phyloP scores from a whole-genome alignment of 2,797 vertebrate genomes.

The Yasuhikotakia modesta region DNA sequence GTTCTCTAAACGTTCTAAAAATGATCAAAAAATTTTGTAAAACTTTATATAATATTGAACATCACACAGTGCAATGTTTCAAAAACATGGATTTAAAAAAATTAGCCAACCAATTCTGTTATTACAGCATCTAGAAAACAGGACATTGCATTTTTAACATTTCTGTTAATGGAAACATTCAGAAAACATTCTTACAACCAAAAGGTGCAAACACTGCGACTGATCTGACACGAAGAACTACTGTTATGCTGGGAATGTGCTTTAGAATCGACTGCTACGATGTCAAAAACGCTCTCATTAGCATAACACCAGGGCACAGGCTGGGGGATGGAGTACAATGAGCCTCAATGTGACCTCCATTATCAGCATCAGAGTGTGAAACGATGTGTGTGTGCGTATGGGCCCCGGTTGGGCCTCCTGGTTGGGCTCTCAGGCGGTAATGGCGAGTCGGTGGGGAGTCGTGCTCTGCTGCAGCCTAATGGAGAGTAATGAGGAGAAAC shows the following conservation, averaged over 20 bases:
- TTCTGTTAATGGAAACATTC: too few relatives aligned
- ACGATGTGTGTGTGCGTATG: conserved; percentile 61
- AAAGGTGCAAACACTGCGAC: background rate
- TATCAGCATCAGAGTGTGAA: conserved; percentile 75
- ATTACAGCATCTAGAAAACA: too few relatives aligned
- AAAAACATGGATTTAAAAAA: too few relatives aligned
- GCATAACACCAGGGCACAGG: conserved; percentile 14
- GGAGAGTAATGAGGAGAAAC: conserved; percentile 57
- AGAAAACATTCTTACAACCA: too few relatives aligned
- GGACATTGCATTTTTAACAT: too few relatives aligned
- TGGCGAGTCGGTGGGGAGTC: conserved; percentile 37
- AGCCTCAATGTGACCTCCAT: conserved; percentile 77
- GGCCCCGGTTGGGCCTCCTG: conserved; percentile 29
- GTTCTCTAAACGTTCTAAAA: too few relatives aligned
- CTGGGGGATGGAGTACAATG: conserved; percentile 24
- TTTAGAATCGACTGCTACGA: conserved; percentile 1
- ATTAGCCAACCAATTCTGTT: too few relatives aligned
- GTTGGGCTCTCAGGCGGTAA: conserved; percentile 21
- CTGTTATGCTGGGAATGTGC: conserved; percentile 4
- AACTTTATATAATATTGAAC: too few relatives aligned
- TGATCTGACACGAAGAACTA: conserved; percentile 11
- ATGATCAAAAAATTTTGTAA: too few relatives aligned
- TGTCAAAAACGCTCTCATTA: conserved; percentile 36
- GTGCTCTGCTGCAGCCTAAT: conserved; percentile 42
- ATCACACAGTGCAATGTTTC: too few relatives aligned